Evolutionary conservation across 2,888 invertebrate genomes (phyloP), one percentile per base, ranked within the genome.

Genomic region (Strigamia transsilvanica): DNA sequence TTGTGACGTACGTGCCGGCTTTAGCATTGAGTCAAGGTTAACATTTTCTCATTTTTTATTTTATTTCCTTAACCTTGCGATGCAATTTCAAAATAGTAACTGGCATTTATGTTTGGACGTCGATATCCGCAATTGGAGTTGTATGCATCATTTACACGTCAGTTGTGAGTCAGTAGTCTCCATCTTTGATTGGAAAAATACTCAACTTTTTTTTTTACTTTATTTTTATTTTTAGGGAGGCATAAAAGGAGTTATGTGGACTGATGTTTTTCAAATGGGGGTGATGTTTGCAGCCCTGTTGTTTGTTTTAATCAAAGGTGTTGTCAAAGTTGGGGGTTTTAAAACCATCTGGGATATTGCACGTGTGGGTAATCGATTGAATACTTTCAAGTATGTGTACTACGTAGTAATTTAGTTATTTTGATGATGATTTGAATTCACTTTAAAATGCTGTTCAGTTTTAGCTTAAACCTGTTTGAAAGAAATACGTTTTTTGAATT

Each of bases 21-120:
- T 51, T 51, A 13, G 51, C 51, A 51, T 51, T 51, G 12, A 51
- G 51, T 18, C 51, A 51, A 51, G 51, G 51, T 51, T 18, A 51
- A 18, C 12, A 51, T 51, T 51, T 51, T 10, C 12, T 15, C n/a
- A 5, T 10, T 18, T 18, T 7, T 15, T 13, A 18, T 18, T 2
- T 2, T 15, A 46, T 46, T n/a, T n/a, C 4, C 12, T 27, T 27
- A 27, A 1, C 2, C 27, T 27, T 27, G 12, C 1, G 12, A 13
- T 51, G 6, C 12, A 51, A 51, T 18, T 18, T 51, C 18, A 18
- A 18, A 66, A 85, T 13, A 51, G 51, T 51, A 7, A 51, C 51
- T 13, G 18, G 18, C 6, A 51, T 51, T 51, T 18, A 51, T 10
- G 6, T 13, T 7, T 51, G 51, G 51, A 51, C 18, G 15, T 51